Evolutionary conservation across 92 coral and sea anemone species (phyloP).

Genomic region (Anthopleura xanthogrammica): DNA sequence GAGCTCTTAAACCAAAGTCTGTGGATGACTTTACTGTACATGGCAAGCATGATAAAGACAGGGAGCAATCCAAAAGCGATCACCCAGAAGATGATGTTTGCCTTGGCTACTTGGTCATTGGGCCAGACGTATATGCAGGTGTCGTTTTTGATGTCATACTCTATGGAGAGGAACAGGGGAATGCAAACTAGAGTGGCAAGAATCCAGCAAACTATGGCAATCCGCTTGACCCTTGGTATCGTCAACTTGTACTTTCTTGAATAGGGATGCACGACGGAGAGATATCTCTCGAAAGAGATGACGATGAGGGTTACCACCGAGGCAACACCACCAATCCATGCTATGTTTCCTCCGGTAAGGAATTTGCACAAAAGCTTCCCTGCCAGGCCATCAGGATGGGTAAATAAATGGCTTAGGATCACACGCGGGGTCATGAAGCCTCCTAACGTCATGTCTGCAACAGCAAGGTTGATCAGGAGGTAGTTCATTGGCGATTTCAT

Average conservation of each 20-base stretch:
- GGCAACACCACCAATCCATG: conserved; percentile 50
- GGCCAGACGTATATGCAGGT: conserved; percentile 53
- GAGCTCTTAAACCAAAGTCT: conserved; percentile 14
- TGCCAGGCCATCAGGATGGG: conserved; percentile 48
- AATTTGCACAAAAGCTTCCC: conserved; percentile 43
- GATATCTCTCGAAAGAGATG: conserved; percentile 46
- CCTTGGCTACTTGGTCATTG: conserved; percentile 10
- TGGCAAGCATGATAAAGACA: neutral
- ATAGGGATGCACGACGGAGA: conserved; percentile 48
- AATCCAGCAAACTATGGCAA: conserved; percentile 24
- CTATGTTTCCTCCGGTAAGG: conserved; percentile 38
- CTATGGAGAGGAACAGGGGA: conserved; percentile 38
- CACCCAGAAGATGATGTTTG: conserved; percentile 50
- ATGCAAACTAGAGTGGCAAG: conserved; percentile 24
- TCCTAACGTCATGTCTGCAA: conserved; percentile 54
- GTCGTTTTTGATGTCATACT: conserved; percentile 18
- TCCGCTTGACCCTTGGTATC: conserved; percentile 20
- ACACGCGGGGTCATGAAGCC: conserved; percentile 41
- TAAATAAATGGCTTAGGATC: conserved; percentile 40
- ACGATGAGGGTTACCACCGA: conserved; percentile 43
- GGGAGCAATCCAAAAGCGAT: conserved; percentile 31
- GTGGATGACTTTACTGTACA: conserved; percentile 12
- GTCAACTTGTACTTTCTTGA: conserved; percentile 32
- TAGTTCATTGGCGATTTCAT: conserved; percentile 53
- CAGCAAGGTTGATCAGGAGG: conserved; percentile 46